Percentiles rank a stretch among this genome's conserved stretches.
Evolutionary conservation across 2,888 invertebrate species (phyloP).

Genomic region (Isoperla grammatica): DNA sequence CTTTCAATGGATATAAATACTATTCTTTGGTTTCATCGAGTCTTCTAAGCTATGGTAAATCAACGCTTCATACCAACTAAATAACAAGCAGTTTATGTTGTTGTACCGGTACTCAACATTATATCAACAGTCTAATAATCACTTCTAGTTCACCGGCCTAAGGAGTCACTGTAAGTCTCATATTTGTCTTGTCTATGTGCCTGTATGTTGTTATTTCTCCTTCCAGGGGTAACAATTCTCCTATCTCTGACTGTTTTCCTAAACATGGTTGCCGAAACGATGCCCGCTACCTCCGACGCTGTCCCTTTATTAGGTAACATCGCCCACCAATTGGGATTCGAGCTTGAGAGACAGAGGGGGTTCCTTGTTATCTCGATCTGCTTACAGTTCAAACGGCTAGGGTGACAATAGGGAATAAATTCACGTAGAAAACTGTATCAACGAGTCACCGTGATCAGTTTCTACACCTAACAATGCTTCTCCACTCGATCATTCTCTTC

Average conservation of each 20-base stretch:
- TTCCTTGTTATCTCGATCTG: slow-evolving; percentile 9
- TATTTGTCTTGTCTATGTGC: slow-evolving; percentile 2
- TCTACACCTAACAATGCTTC: not conserved
- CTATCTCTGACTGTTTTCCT: slow-evolving; percentile 97
- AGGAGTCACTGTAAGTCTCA: too few relatives aligned
- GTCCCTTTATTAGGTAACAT: slow-evolving; percentile 72
- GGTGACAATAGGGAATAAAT: not conserved
- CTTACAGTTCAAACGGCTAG: not conserved
- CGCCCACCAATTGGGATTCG: slow-evolving; percentile 5
- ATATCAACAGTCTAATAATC: too few relatives aligned
- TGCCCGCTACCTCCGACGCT: slow-evolving; percentile 95
- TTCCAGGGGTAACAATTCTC: slow-evolving; percentile 90
- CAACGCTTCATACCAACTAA: too few relatives aligned
- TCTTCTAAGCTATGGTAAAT: too few relatives aligned
- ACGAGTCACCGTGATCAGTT: not conserved
- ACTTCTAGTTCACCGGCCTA: too few relatives aligned
- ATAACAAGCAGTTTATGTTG: too few relatives aligned
- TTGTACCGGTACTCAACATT: too few relatives aligned
- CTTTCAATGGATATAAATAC: too few relatives aligned
- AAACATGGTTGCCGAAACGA: slow-evolving; percentile 97
- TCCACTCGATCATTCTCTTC: not conserved
- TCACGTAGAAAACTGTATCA: not conserved
- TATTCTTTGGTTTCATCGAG: too few relatives aligned
- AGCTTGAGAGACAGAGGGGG: slow-evolving; percentile 31
- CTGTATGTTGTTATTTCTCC: slow-evolving; percentile 26